Base-by-base conservation (phyloP, 2,888 invertebrate species). In the Apocheima hispidaria region DNA sequence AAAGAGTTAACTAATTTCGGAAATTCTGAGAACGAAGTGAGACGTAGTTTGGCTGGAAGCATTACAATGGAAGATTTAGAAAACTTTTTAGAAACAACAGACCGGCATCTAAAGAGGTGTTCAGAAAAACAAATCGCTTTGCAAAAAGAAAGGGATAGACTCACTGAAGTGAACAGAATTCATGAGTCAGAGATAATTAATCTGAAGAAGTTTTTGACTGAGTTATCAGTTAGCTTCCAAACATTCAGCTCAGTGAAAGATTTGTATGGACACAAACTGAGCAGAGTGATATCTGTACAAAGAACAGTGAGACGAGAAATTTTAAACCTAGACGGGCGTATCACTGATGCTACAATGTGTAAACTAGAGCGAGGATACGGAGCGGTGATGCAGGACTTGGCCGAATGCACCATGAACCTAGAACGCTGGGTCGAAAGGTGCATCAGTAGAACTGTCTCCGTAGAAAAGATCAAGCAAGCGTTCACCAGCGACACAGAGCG, bases 41-140 rank as follows among this genome's bases (percentile, higher is more conserved):
- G 85, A 53, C 82, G 88, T 4, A 83, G 84, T 40, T 64, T 90
- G 10, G 82, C 86, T 0, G 92, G 90, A 5, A 76, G 86, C 0
- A 79, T 92, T 5, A 91, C 91, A 0, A 90, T 91, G 87, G 90
- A 92, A 61, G 91, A 92, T 53, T 72, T 92, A 14, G 92, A 92
- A 68, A 88, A 87, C 71, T 92, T 92, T 77, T 69, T 92, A 38
- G 92, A 92, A 65, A 92, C 90, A 0, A 92, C 90, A 0, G 92
- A 92, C 55, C 82, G 80, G 67, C 91, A 90, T 65, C 62, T 92
- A 14, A 83, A 79, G 54, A 80, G 86, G 30, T 91, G 90, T 66
- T 78, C 88, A 0, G 92, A 92, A 35, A 90, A 84, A 64, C 90
- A 90, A 66, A 60, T 78, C 6, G 67, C 76, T 1, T 68, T 92